These are phyloP conservation scores for Chloroceryle aenea DNA, from an alignment of 2,113 vertebrate genomes.

Conservation along the genomic window DNA sequence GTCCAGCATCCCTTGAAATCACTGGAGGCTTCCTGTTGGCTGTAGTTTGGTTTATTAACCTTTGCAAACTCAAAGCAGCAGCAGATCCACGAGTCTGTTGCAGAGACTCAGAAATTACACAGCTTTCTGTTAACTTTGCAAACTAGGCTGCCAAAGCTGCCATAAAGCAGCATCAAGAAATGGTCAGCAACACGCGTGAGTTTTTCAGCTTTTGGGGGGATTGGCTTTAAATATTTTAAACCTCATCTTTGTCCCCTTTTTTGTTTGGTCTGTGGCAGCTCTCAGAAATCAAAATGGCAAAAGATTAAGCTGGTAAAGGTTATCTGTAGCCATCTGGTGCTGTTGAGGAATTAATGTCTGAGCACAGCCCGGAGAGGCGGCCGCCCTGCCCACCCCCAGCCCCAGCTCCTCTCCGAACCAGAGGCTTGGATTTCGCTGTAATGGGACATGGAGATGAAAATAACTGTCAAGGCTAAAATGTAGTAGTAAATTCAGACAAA, in stretches of 20 bases:
- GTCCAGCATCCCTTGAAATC: neutral
- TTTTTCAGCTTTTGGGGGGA: neutral
- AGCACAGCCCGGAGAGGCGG: conserved; percentile 46
- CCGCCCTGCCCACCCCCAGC: neutral
- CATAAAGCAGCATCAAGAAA: neutral
- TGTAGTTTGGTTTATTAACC: neutral
- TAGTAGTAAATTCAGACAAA: conserved; percentile 19
- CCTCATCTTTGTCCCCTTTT: neutral
- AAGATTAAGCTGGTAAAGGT: conserved; percentile 23
- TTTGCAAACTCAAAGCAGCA: neutral
- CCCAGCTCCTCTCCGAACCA: conserved; percentile 1
- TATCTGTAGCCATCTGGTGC: conserved; percentile 72
- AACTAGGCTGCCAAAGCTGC: neutral
- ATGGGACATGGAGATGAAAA: conserved; percentile 64
- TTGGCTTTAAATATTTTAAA: neutral
- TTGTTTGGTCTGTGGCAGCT: neutral
- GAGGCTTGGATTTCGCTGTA: conserved; percentile 78
- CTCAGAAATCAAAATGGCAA: conserved; percentile 10
- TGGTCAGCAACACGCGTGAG: rapidly evolving
- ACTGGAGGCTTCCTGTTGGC: neutral
- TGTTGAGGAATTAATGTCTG: conserved; percentile 43
- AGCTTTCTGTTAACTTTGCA: neutral
- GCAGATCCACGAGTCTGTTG: neutral
- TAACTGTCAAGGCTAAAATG: conserved; percentile 59
- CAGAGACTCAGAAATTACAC: neutral